Evolutionary conservation across 2,797 vertebrate species (phyloP).

Genomic region (Pangasius macronema): DNA sequence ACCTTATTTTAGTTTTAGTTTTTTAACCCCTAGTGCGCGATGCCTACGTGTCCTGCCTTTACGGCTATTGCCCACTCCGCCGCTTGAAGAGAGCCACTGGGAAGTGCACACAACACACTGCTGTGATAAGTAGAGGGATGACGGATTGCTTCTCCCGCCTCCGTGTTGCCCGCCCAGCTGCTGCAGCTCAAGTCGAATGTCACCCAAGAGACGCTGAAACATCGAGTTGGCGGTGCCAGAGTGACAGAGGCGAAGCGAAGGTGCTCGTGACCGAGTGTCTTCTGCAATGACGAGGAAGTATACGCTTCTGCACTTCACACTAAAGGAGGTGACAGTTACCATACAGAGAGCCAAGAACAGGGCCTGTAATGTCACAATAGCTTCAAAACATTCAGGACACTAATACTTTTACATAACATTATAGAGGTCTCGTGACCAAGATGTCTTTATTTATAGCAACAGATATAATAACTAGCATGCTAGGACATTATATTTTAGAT

Average conservation of each 20-base stretch:
- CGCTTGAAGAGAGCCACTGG: conserved; percentile 69
- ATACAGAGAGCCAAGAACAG: conserved; percentile 44
- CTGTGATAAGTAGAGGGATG: conserved; percentile 73
- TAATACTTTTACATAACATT: neutral
- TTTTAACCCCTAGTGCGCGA: conserved; percentile 26
- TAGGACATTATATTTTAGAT: neutral
- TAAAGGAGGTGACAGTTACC: conserved; percentile 53
- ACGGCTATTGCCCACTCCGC: conserved; percentile 69
- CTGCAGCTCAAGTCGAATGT: conserved; percentile 78
- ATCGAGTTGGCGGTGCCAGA: conserved; percentile 63
- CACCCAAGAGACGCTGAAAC: conserved; percentile 75
- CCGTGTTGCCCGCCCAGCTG: conserved; percentile 47
- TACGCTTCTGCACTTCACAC: conserved; percentile 49
- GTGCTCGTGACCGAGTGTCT: conserved; percentile 63
- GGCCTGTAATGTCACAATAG: conserved; percentile 1
- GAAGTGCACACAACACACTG: conserved; percentile 62
- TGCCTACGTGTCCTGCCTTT: conserved; percentile 57
- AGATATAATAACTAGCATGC: neutral
- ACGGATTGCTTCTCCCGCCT: conserved; percentile 57
- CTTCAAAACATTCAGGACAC: neutral
- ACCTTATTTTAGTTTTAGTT: conserved; percentile 12
- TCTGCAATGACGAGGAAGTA: conserved; percentile 58
- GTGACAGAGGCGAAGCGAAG: conserved; percentile 57
- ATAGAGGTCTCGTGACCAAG: neutral
- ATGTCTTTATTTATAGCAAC: no score